These are phyloP conservation scores for Amphiura filiformis DNA, from an alignment of 35 echinoderm and acorn worm species.

Conservation along the genomic window DNA sequence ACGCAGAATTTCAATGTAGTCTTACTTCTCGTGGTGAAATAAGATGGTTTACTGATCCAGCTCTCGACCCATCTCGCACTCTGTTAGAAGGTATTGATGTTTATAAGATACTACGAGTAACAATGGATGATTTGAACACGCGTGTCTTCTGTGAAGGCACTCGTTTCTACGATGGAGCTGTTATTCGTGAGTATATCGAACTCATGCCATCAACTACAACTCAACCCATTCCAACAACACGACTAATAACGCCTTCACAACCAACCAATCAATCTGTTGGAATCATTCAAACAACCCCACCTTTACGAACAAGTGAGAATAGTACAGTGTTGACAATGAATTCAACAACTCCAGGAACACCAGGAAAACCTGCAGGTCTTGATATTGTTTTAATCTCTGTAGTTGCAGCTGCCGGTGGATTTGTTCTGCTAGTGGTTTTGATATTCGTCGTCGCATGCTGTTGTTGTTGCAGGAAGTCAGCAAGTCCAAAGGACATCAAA, in stretches of 20 bases:
- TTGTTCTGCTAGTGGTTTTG: not conserved
- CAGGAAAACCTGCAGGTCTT: not conserved
- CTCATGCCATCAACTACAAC: not conserved
- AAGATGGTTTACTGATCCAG: not conserved
- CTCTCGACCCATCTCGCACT: not conserved
- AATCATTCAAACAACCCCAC: not conserved
- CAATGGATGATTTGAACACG: not conserved
- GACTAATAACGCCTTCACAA: not conserved
- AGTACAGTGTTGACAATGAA: not conserved
- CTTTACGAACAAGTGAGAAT: not conserved
- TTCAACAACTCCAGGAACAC: not conserved
- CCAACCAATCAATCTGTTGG: no score
- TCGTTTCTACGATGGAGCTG: not conserved
- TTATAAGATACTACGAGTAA: not conserved
- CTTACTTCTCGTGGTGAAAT: not conserved
- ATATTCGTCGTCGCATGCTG: not conserved
- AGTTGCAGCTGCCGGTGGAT: not conserved
- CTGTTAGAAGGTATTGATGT: not conserved
- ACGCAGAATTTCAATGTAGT: not conserved
- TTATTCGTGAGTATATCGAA: not conserved
- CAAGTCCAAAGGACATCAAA: not conserved
- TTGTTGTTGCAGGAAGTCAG: not conserved
- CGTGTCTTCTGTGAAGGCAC: not conserved
- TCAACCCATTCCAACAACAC: not conserved
- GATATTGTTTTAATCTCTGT: not conserved